phyloP scores from a whole-genome alignment of 1,140 invertebrate species.

The Drosophila subobscura region DNA sequence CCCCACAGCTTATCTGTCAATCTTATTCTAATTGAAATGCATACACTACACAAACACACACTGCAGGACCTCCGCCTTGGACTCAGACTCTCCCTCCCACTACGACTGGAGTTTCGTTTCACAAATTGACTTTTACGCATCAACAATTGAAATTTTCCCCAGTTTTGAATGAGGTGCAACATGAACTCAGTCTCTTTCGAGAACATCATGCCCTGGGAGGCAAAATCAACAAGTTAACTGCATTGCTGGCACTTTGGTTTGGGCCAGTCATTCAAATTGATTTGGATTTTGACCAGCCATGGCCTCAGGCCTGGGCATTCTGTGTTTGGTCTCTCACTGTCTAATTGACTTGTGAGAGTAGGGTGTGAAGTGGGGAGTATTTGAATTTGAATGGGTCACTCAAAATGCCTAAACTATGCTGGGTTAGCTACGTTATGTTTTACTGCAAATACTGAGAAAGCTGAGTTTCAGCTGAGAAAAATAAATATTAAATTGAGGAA shows the following conservation, averaged over 20 bases:
- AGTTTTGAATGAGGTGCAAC: conserved; percentile 33
- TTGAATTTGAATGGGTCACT: conserved; percentile 17
- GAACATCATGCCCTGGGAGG: conserved; percentile 10
- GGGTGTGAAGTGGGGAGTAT: neutral
- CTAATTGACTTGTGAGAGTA: conserved; percentile 51
- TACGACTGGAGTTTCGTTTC: conserved; percentile 37
- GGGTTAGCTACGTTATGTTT: too few species aligned
- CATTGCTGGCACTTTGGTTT: conserved; percentile 38
- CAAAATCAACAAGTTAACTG: conserved; percentile 78
- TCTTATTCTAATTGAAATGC: conserved; percentile 73
- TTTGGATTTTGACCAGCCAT: conserved; percentile 29
- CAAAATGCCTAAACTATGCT: neutral
- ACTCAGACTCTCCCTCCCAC: neutral
- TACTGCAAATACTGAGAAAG: too few species aligned
- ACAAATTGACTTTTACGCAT: conserved; percentile 75
- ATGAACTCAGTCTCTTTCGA: neutral
- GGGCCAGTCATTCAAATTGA: conserved; percentile 51
- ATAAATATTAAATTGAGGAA: too few species aligned
- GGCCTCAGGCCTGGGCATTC: conserved; percentile 28
- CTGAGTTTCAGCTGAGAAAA: too few species aligned
- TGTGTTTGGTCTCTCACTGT: conserved; percentile 56
- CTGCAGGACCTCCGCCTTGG: too few species aligned
- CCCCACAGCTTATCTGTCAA: conserved; percentile 61
- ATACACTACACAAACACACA: conserved; percentile 31
- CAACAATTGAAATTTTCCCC: conserved; percentile 68